phyloP scores from a whole-genome alignment of 2,888 invertebrate genomes.

The Ochropacha duplaris region DNA sequence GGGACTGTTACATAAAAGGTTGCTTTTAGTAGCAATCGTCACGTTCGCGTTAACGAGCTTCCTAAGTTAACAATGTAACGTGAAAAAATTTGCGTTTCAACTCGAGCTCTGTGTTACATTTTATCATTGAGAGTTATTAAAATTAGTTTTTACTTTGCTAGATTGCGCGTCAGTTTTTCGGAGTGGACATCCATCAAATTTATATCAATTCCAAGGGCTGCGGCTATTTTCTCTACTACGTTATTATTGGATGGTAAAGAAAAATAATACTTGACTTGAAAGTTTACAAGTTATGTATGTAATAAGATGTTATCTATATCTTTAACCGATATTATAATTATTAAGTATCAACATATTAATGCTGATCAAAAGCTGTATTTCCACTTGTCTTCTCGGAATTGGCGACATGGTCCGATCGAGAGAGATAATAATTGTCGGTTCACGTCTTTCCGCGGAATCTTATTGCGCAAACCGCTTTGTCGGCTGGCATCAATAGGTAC shows the following conservation, averaged over 20 bases:
- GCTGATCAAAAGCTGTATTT: conserved; percentile 40
- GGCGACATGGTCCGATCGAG: conserved; percentile 68
- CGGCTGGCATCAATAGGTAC: conserved; percentile 71
- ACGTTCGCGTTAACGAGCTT: conserved; percentile 78
- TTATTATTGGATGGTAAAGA: neutral
- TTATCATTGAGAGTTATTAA: neutral
- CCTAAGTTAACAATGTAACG: conserved; percentile 75
- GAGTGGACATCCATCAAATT: too few species aligned
- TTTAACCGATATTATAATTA: neutral
- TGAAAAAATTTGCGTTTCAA: conserved; percentile 65
- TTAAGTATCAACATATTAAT: neutral
- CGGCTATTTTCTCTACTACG: too few species aligned
- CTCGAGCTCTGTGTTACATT: neutral
- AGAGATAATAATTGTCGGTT: conserved; percentile 79
- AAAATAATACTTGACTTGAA: neutral
- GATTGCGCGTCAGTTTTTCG: neutral
- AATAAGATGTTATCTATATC: neutral
- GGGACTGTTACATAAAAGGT: conserved; percentile 49
- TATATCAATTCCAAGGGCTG: too few species aligned
- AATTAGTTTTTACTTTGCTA: neutral
- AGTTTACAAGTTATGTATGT: neutral
- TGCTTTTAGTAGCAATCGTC: conserved; percentile 72
- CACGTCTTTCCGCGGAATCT: conserved; percentile 79
- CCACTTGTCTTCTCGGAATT: conserved; percentile 63
- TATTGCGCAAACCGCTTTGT: conserved; percentile 82